Conservation (phyloP, 2,888 invertebrate species). For the Lysandra bellargus region DNA sequence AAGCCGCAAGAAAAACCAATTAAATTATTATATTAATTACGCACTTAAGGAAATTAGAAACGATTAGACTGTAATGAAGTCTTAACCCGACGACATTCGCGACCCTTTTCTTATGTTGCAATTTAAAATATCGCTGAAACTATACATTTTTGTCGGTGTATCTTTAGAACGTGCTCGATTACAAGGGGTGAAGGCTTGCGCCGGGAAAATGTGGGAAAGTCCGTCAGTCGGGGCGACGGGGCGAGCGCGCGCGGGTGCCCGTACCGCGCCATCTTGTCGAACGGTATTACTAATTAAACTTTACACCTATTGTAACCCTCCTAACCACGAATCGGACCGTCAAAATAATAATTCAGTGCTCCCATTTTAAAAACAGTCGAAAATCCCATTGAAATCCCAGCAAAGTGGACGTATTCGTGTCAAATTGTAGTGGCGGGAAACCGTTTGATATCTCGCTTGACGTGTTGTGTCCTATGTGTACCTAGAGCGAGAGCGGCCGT, state of each 20-base stretch:
- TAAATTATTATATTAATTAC: not conserved
- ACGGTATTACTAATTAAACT: conserved; percentile 62
- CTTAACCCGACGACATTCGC: not conserved
- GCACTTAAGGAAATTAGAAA: not conserved
- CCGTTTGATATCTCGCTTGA: conserved; percentile 78
- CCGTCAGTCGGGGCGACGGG: conserved; percentile 66
- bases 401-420: conserved; percentile 55
- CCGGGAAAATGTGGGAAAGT: conserved; percentile 75
- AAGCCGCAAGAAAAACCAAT: not conserved
- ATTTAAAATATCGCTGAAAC: conserved; percentile 33
- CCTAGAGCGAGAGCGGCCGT: conserved; percentile 75
- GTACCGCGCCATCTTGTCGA: conserved; percentile 51
- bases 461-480: conserved; percentile 79
- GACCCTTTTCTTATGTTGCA: conserved; percentile 15
- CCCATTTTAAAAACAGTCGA: not conserved
- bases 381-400: conserved; percentile 30
- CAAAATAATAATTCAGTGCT: conserved; percentile 42
- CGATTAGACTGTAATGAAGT: not conserved
- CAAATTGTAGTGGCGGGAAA: conserved; percentile 80
- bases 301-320: conserved; percentile 64
- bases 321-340: conserved; percentile 53
- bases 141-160: conserved; percentile 56
- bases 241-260: conserved; percentile 64
- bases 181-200: conserved; percentile 79
- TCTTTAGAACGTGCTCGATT: conserved; percentile 75